phyloP scores from a whole-genome alignment of 1,140 invertebrate genomes.

The Trichoplusia ni region DNA sequence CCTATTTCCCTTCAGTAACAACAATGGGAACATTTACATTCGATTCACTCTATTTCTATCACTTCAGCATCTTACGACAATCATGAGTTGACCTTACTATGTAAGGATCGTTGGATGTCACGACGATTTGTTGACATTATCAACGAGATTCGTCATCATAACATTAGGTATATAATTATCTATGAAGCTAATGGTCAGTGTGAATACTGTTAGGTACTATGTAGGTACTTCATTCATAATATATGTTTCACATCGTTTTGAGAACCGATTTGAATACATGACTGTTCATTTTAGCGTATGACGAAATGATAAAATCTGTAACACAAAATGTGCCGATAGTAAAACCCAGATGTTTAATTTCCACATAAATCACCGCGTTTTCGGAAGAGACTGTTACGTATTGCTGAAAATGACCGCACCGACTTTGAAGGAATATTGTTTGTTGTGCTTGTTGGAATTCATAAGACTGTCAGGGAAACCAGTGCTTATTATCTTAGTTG shows the following conservation, averaged over 20 bases:
- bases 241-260: too few species aligned
- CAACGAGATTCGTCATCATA: background rate
- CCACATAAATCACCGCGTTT: constrained; percentile 21
- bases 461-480: constrained; percentile 9
- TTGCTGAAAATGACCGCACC: constrained; percentile 13
- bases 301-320: constrained; percentile 15
- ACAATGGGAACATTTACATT: constrained; percentile 22
- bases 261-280: too few species aligned
- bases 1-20: constrained; percentile 1
- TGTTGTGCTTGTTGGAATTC: constrained; percentile 18
- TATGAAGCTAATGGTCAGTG: background rate
- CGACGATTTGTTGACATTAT: background rate
- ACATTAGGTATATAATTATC: too few species aligned
- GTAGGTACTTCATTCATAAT: too few species aligned
- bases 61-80: constrained; percentile 16
- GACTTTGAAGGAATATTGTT: background rate
- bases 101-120: background rate
- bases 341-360: constrained; percentile 26
- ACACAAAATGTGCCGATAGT: background rate
- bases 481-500: background rate
- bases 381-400: constrained; percentile 19
- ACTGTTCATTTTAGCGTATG: constrained; percentile 10
- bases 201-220: too few species aligned
- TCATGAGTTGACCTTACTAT: constrained; percentile 10
- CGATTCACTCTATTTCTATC: constrained; percentile 22